phyloP scores from a whole-genome alignment of 2,113 vertebrate genomes.

The Epinephelus cyanopodus region DNA sequence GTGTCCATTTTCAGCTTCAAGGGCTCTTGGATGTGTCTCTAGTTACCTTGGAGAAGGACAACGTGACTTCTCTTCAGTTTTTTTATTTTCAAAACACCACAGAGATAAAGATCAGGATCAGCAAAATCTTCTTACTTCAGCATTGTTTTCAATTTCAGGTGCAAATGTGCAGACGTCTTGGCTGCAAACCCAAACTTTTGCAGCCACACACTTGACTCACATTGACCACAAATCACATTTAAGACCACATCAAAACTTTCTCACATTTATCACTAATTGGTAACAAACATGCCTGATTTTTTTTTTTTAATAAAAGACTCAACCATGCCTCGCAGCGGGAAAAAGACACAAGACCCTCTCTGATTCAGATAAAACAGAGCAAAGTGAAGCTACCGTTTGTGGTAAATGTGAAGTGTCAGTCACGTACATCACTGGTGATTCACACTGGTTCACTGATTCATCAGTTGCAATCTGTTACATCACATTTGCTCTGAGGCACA shows the following conservation, averaged over 20 bases:
- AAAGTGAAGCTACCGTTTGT: slow-evolving; percentile 23
- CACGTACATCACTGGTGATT: slow-evolving; percentile 12
- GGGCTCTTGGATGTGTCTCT: not conserved
- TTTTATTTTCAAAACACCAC: not conserved
- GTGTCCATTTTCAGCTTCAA: not conserved
- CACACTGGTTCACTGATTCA: slow-evolving; percentile 37
- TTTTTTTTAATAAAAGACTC: not conserved
- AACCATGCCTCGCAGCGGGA: not conserved
- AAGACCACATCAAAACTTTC: slow-evolving; percentile 28
- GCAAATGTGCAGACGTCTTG: not conserved
- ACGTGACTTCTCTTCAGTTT: not conserved
- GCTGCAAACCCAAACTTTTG: not conserved
- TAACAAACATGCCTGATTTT: not conserved
- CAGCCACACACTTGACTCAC: not conserved
- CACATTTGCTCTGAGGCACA: slow-evolving; percentile 53
- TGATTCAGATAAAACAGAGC: slow-evolving; percentile 19
- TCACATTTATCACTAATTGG: not conserved
- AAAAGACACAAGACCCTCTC: not conserved
- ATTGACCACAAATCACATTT: slow-evolving; percentile 9
- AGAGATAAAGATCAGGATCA: not conserved
- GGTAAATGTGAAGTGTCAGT: slow-evolving; percentile 44
- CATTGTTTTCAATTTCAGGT: slow-evolving; percentile 5
- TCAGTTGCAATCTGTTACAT: slow-evolving; percentile 73
- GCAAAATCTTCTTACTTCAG: not conserved
- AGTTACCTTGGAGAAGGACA: not conserved